Evolutionary conservation across 2,888 invertebrate genomes (phyloP).

Genomic region (Stenchaetothrips biformis): DNA sequence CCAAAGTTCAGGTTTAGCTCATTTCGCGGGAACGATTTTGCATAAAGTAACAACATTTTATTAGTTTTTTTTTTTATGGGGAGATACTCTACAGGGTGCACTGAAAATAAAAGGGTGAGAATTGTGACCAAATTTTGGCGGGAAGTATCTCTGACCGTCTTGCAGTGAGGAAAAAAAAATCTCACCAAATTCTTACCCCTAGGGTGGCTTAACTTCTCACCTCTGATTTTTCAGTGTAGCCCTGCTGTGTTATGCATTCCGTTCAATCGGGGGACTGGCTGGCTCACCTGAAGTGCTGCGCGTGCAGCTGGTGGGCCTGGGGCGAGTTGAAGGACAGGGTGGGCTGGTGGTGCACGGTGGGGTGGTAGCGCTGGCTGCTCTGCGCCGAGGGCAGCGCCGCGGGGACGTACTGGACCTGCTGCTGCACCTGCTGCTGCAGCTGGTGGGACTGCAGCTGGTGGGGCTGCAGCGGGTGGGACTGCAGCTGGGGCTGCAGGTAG

Average conservation of each 20-base stretch:
- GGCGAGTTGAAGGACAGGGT: constrained; percentile 17
- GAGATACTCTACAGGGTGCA: no score
- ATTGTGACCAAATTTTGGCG: no score
- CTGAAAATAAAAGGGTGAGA: no score
- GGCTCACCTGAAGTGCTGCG: constrained; percentile 15
- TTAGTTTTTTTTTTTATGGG: no score
- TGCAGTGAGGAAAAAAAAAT: no score
- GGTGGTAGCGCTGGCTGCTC: not conserved
- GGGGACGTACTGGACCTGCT: not conserved
- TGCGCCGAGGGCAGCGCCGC: not conserved
- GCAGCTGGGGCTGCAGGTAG: not conserved
- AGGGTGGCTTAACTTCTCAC: no score
- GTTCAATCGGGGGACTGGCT: no score
- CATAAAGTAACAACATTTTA: no score
- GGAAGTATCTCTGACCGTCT: no score
- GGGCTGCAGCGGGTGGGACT: not conserved
- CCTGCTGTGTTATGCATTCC: not conserved
- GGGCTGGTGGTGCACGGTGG: constrained; percentile 23
- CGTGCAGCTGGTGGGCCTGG: constrained; percentile 13
- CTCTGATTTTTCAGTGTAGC: no score
- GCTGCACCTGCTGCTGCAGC: not conserved
- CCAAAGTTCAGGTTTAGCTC: not conserved
- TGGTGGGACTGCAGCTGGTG: not conserved
- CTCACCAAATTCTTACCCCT: no score
- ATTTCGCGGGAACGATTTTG: not conserved